Evolutionary conservation across 2,888 invertebrate genomes (phyloP).

Genomic region (Lasioglossum leucozonium): DNA sequence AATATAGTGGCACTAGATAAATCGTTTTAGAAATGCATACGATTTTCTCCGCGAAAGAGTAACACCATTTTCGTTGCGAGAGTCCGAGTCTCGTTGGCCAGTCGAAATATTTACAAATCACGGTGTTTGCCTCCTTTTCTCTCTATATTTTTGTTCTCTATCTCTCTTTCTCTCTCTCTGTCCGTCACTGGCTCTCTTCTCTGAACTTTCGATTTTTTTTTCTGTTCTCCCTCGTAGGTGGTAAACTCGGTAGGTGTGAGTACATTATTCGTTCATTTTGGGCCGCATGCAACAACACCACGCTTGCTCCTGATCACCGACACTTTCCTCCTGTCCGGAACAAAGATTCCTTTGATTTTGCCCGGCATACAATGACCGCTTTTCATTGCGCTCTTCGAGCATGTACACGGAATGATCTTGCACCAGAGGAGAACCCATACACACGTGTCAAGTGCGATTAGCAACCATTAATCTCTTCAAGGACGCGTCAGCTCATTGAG

Average conservation of each 20-base stretch:
- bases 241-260: constrained; percentile 81
- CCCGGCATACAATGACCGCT: constrained; percentile 20
- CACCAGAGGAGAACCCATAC: not conserved
- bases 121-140: not conserved
- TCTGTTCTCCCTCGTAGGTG: constrained; percentile 77
- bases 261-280: constrained; percentile 69
- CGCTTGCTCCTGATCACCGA: not conserved
- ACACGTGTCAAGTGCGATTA: not conserved
- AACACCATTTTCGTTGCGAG: no score
- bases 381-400: constrained; percentile 18
- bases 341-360: not conserved
- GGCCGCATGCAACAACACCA: constrained; percentile 30
- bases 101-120: not conserved
- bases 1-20: not conserved
- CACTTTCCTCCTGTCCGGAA: not conserved
- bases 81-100: not conserved
- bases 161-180: not conserved
- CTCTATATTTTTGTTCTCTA: not conserved
- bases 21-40: not conserved
- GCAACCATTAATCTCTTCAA: constrained; percentile 6
- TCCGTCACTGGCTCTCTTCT: constrained; percentile 22
- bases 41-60: not conserved
- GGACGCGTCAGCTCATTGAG: not conserved
- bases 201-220: constrained; percentile 47
- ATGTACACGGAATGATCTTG: not conserved